Base-by-base conservation (phyloP, 53 echinoderm and acorn worm species). In the Echinarachnius parma region DNA sequence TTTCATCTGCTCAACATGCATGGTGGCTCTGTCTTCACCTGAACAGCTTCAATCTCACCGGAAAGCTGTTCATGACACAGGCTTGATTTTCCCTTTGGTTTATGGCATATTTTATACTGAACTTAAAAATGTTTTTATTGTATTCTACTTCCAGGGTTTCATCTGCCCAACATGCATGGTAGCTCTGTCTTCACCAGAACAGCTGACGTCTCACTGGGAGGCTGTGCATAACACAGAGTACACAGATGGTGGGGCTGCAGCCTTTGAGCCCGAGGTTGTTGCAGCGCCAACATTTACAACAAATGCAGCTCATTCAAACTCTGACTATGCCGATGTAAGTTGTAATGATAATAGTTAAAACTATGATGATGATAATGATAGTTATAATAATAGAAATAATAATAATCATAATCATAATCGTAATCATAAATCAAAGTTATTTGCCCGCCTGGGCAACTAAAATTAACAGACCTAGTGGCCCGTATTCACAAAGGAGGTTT, bases 141-240 rank as follows among this genome's bases (percentile, higher is more conserved):
- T n/a, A n/a, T n/a, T n/a, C n/a, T n/a, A n/a, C n/a, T n/a, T n/a
- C n/a, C 64, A 93, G 93, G 93, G 93, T 24, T 93, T 93, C 75
- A 93, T 93, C 31, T 93, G 93, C 56, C 93, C 93, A 0, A 78
- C 72, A 48, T 93, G 93, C 64, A 93, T 93, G 93, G 69, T 59
- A 14, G 80, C 67, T 9, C 61, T 93, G 9, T 65, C 83, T 9
- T 78, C 89, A 32, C 84, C 93, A 0, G 93, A 93, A 53, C 66
- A 64, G 33, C 79, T 93, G 2, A 81, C 86, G 14, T 21, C 49
- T 19, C 93, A 93, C 62, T 93, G 82, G 82, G 86, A 86, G 36
- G 68, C 80, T 0, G 79, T 60, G 15, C 93, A 93, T 32, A 68
- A 86, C 49, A 44, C 72, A 14, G 4, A 29, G 28, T 53, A 37